A percentile compares a stretch with the other conserved stretches of the same genome.
phyloP scores from a whole-genome alignment of 2,888 invertebrate species.

The Meghimatium bilineatum region DNA sequence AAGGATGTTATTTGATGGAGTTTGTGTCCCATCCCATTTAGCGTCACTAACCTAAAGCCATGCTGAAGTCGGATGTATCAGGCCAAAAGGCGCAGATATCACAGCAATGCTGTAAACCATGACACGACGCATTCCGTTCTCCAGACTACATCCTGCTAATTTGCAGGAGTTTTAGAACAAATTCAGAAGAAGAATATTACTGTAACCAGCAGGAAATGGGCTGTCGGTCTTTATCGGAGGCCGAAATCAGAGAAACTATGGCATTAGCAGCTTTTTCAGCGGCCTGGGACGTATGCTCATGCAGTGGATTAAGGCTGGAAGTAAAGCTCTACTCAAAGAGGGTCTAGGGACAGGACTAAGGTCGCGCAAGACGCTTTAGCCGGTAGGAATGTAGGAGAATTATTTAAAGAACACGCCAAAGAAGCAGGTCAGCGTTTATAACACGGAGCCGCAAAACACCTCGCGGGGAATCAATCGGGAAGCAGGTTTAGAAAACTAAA shows the following conservation, averaged over 20 bases:
- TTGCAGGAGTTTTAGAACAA: too few species aligned
- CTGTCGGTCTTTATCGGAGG: not conserved
- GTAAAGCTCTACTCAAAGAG: slow-evolving; percentile 31
- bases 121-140: too few species aligned
- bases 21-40: too few species aligned
- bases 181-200: too few species aligned
- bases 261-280: slow-evolving; percentile 11
- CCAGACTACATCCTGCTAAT: too few species aligned
- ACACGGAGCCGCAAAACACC: not conserved
- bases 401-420: not conserved
- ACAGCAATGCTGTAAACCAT: too few species aligned
- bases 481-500: not conserved
- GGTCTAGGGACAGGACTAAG: slow-evolving; percentile 19
- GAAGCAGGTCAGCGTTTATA: not conserved
- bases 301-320: slow-evolving; percentile 28
- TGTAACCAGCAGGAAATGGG: not conserved
- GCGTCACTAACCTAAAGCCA: too few species aligned
- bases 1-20: too few species aligned
- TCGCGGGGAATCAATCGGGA: not conserved
- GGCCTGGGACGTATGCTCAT: slow-evolving; percentile 13
- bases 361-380: slow-evolving; percentile 20
- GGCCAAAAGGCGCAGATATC: too few species aligned
- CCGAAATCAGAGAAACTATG: not conserved
- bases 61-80: too few species aligned
- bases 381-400: not conserved